Percentiles rank a stretch among this genome's conserved stretches.
Conservation (phyloP, 2,113 vertebrate species). For the Ovis aries region DNA sequence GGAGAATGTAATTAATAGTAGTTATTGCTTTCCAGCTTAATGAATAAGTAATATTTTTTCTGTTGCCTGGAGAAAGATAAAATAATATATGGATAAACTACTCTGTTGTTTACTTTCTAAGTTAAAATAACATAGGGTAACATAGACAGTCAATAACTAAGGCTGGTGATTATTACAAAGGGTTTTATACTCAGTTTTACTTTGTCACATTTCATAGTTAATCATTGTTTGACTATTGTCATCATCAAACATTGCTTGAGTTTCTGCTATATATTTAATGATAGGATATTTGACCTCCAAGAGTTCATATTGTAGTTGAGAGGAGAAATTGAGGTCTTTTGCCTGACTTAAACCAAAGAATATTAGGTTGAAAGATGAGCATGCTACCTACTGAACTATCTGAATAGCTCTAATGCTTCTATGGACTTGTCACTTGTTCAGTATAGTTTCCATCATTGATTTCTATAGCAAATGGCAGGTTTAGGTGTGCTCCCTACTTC, state of each 20-base stretch:
- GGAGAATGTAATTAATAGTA: background rate
- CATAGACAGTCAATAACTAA: background rate
- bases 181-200: constrained; percentile 1
- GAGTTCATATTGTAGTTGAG: background rate
- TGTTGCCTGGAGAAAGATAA: background rate
- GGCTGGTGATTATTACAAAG: background rate
- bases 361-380: background rate
- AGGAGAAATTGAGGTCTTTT: background rate
- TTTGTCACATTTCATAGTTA: background rate
- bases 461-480: background rate
- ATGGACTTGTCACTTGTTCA: background rate
- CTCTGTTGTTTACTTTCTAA: background rate
- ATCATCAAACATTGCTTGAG: constrained; percentile 1
- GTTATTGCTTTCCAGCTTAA: background rate
- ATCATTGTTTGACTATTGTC: background rate
- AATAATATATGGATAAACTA: background rate
- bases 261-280: background rate
- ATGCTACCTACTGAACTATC: background rate
- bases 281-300: background rate
- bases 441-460: background rate
- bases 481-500: background rate
- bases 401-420: background rate
- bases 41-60: background rate
- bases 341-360: background rate
- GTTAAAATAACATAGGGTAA: background rate